Conservation (phyloP, 2,888 invertebrate genomes). For the Copidosoma aretas region DNA sequence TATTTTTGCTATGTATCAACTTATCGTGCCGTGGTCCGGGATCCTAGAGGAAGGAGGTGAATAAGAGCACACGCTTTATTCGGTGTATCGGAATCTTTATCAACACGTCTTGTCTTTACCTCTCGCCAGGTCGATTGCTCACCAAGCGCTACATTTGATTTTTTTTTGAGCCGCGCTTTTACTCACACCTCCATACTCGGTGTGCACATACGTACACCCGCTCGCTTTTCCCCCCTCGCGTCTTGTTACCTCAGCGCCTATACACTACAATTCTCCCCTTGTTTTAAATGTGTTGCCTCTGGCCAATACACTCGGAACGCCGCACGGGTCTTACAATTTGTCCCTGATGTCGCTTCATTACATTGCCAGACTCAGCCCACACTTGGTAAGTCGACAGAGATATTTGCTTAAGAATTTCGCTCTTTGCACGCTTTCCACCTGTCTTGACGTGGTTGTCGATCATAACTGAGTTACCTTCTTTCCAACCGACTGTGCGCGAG, state of each 20-base stretch:
- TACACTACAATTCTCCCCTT: conserved; percentile 23
- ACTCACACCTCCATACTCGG: no score
- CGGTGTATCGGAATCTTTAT: no score
- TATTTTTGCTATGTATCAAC: no score
- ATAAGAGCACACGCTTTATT: no score
- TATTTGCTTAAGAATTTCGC: not conserved
- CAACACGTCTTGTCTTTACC: no score
- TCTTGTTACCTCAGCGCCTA: conserved; percentile 17
- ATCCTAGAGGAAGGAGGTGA: no score
- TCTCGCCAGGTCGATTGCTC: no score
- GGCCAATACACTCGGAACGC: not conserved
- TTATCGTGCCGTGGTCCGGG: no score
- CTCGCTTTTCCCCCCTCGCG: not conserved
- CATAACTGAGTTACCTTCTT: not conserved
- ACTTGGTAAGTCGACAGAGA: conserved; percentile 7
- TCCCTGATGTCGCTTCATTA: not conserved
- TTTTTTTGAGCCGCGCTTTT: no score
- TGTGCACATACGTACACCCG: not conserved
- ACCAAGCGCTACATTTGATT: not conserved
- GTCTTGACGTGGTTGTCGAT: not conserved
- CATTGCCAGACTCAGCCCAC: not conserved
- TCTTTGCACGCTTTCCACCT: not conserved
- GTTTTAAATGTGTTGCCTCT: not conserved
- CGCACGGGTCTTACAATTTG: no score
- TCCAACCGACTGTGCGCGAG: not conserved